Conservation (phyloP, 2,113 vertebrate genomes). For the Tragulus kanchil region DNA sequence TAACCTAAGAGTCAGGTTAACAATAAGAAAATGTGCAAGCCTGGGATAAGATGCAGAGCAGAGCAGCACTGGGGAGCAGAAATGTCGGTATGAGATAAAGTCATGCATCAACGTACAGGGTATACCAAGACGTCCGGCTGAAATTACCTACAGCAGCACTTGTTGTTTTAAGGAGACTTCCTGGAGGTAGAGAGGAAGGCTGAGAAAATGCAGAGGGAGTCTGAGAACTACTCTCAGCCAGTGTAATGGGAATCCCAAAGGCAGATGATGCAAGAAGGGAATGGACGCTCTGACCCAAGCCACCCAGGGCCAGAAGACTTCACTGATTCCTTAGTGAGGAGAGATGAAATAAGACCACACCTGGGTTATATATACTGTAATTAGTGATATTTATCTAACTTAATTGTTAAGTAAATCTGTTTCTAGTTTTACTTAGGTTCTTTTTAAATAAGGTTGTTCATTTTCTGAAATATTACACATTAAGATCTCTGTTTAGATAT, state of each 20-base stretch:
- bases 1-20: background rate
- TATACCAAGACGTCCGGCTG: background rate
- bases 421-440: constrained; percentile 51
- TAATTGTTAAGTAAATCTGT: constrained; percentile 61
- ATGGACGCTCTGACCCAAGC: background rate
- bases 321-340: constrained; percentile 55
- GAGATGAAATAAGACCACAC: constrained; percentile 54
- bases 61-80: background rate
- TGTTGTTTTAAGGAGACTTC: background rate
- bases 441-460: constrained; percentile 53
- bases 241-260: background rate
- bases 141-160: background rate
- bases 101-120: background rate
- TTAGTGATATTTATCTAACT: constrained; percentile 62
- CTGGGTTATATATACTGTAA: constrained; percentile 61
- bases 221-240: background rate
- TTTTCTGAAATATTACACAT: constrained; percentile 32
- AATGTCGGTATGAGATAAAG: background rate
- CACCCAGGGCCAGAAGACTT: constrained; percentile 18
- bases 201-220: background rate
- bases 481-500: background rate
- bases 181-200: background rate
- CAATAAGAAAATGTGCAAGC: background rate
- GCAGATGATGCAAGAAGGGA: constrained; percentile 51
- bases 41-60: background rate